Evolutionary conservation across 2,113 vertebrate genomes (phyloP).

Genomic region (Acrocephalus kingi): DNA sequence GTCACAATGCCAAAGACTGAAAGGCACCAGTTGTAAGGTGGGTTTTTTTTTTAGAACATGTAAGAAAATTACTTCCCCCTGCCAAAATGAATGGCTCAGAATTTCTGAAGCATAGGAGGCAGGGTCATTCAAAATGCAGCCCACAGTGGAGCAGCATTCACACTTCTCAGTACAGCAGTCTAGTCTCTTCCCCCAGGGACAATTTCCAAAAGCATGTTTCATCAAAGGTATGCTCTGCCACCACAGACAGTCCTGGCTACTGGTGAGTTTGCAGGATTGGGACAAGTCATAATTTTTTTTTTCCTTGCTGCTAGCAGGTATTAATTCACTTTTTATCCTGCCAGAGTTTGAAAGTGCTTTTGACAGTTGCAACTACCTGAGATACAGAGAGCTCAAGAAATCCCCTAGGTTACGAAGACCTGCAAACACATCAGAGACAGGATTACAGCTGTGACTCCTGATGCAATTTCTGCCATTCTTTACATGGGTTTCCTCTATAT

Average conservation of each 20-base stretch:
- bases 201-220: neutral
- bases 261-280: neutral
- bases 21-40: neutral
- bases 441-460: neutral
- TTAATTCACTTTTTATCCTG: neutral
- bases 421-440: neutral
- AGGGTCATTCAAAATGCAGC: neutral
- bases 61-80: neutral
- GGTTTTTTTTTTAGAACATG: accelerated
- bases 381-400: neutral
- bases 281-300: neutral
- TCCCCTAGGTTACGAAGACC: neutral
- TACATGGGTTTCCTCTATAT: accelerated
- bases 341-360: neutral
- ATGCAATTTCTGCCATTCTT: neutral
- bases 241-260: neutral
- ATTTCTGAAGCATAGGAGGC: neutral
- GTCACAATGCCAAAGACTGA: neutral
- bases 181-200: accelerated
- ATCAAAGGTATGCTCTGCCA: neutral
- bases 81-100: neutral
- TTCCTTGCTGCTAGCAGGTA: neutral
- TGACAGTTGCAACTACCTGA: neutral
- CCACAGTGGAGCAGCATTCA: neutral
- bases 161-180: neutral